Evolutionary conservation across 30 jellyfish, hydroid and myxozoan genomes (phyloP).

Genomic region (Aurelia aurita complex sp. Pacific): DNA sequence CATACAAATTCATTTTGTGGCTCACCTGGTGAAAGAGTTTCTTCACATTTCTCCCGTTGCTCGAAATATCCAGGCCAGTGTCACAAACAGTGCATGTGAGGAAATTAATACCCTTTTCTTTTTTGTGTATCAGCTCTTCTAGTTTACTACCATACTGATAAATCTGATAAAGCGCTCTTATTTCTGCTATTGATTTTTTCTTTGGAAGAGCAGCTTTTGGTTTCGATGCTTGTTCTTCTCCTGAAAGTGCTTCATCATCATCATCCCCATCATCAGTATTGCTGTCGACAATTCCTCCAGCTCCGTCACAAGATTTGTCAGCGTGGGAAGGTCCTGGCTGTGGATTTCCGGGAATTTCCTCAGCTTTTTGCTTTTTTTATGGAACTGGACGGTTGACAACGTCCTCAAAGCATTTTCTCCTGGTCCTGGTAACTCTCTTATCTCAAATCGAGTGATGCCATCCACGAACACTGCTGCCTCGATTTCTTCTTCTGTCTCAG

Average conservation of each 20-base stretch:
- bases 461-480: slow-evolving; percentile 13
- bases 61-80: slow-evolving; percentile 15
- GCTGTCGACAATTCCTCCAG: no score
- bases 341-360: no score
- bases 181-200: not conserved
- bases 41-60: slow-evolving; percentile 33
- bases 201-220: slow-evolving; percentile 11
- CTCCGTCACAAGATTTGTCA: no score
- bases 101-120: slow-evolving; percentile 1
- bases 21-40: slow-evolving; percentile 10
- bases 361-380: no score
- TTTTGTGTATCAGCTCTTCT: slow-evolving; percentile 7
- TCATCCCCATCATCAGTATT: no score
- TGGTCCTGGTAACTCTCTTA: not conserved
- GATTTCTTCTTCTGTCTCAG: slow-evolving; percentile 18
- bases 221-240: slow-evolving; percentile 4
- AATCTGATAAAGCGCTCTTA: slow-evolving; percentile 9
- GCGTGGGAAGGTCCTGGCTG: no score
- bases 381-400: no score
- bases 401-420: not conserved
- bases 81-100: slow-evolving; percentile 24
- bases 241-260: not conserved
- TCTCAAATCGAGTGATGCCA: slow-evolving; percentile 3
- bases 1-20: slow-evolving; percentile 19
- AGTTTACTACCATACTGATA: slow-evolving; percentile 13